phyloP scores from a whole-genome alignment of 2,888 invertebrate genomes.

The Tribolium freemani region DNA sequence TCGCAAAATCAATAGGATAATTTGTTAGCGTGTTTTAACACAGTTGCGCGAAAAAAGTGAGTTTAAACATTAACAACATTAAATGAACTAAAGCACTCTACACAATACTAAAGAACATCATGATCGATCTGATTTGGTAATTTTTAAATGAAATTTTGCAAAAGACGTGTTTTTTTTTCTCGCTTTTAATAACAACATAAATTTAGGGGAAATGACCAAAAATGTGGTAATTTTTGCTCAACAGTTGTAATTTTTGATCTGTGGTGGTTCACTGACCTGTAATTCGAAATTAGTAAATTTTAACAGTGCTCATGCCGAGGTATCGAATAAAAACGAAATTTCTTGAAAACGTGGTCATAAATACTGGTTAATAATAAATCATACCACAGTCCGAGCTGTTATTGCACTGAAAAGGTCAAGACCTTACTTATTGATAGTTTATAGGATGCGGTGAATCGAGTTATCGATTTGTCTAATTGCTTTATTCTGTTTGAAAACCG shows the following conservation, averaged over 20 bases:
- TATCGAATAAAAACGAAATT: constrained; percentile 20
- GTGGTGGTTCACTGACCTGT: background rate
- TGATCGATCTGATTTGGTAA: too few relatives aligned
- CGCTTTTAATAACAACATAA: too few relatives aligned
- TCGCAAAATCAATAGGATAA: too few relatives aligned
- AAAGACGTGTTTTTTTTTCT: background rate
- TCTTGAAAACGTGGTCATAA: constrained; percentile 26
- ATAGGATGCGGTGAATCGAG: constrained; percentile 13
- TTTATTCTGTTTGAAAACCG: background rate
- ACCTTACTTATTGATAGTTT: constrained; percentile 32
- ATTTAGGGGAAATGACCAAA: background rate
- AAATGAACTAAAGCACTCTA: too few relatives aligned
- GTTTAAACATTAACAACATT: too few relatives aligned
- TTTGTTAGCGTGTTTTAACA: too few relatives aligned
- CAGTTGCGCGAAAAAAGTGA: too few relatives aligned
- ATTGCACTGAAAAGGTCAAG: constrained; percentile 24
- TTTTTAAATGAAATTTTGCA: background rate
- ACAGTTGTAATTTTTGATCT: too few relatives aligned
- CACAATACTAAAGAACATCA: too few relatives aligned
- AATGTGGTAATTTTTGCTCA: too few relatives aligned
- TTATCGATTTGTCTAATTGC: constrained; percentile 24
- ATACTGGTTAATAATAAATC: constrained; percentile 36
- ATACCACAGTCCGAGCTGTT: constrained; percentile 12
- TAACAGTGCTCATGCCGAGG: background rate
- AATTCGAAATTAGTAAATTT: background rate